Base-by-base conservation (phyloP, 2,113 vertebrate genomes). In the Gavia stellata region DNA sequence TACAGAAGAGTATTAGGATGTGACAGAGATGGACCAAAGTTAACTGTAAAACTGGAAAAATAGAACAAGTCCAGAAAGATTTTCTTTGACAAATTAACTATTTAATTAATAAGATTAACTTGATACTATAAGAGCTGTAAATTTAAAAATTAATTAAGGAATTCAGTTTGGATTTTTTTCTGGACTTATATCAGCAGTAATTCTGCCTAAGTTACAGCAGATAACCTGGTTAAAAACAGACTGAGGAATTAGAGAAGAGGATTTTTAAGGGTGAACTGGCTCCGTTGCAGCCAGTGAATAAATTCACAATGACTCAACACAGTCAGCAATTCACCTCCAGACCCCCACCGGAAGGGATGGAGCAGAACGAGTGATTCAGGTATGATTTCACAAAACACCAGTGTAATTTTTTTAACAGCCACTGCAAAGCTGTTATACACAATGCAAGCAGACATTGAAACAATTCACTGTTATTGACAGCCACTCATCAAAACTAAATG, bases 1-100 rank as follows among this genome's bases (percentile, higher is more conserved):
- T 65, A 44, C 72, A 72, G 49, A 78, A 86, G 44, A 86, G n/a
- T 82, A 90, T 79, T 72, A 83, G n/a, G 40, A 63, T 75, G 66
- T 77, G 83, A 91, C 85, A 95, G 72, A 81, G 73, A 62, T 74
- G 94, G 77, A 77, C n/a, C 6, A 47, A 50, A 65, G 36, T 88
- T 67, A 92, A 83, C 31, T 63, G 20, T 59, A 86, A 95, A 96
- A 94, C 72, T 81, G 73, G 49, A 91, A 61, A 96, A 95, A 31
- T 11, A 65, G 33, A 87, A 74, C 24, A 87, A 91, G 40, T 24
- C 11, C 34, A 53, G 34, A 62, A 75, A 36, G 8, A 52, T 68
- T 71, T 94, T 65, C 45, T 91, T 61, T 88, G 58, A 66, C 20
- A 90, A 89, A 89, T 79, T 26, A 84, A 66, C 49, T 65, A 13